Percentiles rank a stretch among this genome's conserved stretches.
These are phyloP conservation scores for Eupristina koningsbergeri DNA, from an alignment of 1,140 invertebrate genomes.

Conservation along the genomic window DNA sequence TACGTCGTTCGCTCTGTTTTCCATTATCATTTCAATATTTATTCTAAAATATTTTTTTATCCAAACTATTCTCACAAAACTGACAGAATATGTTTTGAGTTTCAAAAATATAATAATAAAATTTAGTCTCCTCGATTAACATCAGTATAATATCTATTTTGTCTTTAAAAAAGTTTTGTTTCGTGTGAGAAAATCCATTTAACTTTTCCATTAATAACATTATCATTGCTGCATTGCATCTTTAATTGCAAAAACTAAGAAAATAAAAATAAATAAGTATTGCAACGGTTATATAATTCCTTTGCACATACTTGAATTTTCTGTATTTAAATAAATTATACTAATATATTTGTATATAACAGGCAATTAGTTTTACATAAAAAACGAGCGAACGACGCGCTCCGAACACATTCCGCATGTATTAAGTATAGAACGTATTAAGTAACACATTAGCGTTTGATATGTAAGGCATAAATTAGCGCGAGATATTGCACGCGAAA, in stretches of 20 bases:
- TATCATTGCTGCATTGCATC: background rate
- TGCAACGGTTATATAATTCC: background rate
- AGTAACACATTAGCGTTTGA: constrained; percentile 64
- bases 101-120: background rate
- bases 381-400: constrained; percentile 50
- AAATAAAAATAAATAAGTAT: background rate
- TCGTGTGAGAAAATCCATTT: background rate
- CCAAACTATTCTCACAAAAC: background rate
- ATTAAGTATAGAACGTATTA: constrained; percentile 56
- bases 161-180: background rate
- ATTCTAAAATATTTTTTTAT: background rate
- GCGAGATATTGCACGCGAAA: constrained; percentile 55
- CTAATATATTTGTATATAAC: no score
- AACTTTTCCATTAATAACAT: background rate
- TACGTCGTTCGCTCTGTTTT: constrained; percentile 31
- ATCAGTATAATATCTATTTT: background rate
- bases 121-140: background rate
- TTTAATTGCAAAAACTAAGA: background rate
- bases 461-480: constrained; percentile 54
- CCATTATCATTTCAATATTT: background rate
- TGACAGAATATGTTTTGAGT: background rate
- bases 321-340: background rate
- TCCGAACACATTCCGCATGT: constrained; percentile 63
- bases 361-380: no score
- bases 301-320: background rate